phyloP scores from a whole-genome alignment of 2,888 invertebrate genomes.

The Zele albiditarsus region DNA sequence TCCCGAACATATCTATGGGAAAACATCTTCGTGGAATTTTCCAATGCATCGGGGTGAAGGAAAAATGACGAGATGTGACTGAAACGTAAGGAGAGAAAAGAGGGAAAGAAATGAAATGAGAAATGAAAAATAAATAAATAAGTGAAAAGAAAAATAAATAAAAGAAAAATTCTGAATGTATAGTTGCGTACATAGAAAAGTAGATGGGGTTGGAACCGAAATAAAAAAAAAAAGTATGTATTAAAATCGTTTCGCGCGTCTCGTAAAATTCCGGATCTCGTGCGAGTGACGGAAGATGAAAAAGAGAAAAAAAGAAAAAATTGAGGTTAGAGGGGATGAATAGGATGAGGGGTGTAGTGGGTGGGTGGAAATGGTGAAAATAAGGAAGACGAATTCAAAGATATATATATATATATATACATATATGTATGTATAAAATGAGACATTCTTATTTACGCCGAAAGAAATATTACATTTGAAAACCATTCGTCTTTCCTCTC shows the following conservation, averaged over 20 bases:
- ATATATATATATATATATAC: conserved; percentile 9
- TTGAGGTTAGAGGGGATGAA: conserved; percentile 5
- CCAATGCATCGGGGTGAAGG: conserved; percentile 21
- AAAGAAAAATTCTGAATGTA: background rate
- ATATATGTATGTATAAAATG: conserved; percentile 39
- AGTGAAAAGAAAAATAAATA: background rate
- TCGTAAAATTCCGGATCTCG: conserved; percentile 36
- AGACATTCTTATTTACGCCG: conserved; percentile 64
- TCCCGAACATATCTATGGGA: conserved; percentile 28
- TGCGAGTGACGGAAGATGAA: conserved; percentile 22
- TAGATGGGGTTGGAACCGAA: background rate
- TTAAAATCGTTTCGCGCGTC: conserved; percentile 30
- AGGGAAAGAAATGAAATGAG: conserved; percentile 10
- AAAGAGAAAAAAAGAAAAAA: background rate
- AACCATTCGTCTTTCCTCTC: conserved; percentile 52
- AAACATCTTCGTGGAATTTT: conserved; percentile 35
- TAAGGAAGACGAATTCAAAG: conserved; percentile 5
- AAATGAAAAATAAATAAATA: conserved; percentile 15
- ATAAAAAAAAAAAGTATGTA: conserved; percentile 17
- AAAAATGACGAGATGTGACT: conserved; percentile 23
- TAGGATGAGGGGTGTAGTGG: background rate
- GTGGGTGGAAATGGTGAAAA: background rate
- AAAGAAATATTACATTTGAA: conserved; percentile 69
- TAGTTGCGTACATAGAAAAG: background rate
- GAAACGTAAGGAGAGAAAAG: conserved; percentile 9